Evolutionary conservation across 2,113 vertebrate genomes (phyloP).

Genomic region (Budorcas taxicolor): DNA sequence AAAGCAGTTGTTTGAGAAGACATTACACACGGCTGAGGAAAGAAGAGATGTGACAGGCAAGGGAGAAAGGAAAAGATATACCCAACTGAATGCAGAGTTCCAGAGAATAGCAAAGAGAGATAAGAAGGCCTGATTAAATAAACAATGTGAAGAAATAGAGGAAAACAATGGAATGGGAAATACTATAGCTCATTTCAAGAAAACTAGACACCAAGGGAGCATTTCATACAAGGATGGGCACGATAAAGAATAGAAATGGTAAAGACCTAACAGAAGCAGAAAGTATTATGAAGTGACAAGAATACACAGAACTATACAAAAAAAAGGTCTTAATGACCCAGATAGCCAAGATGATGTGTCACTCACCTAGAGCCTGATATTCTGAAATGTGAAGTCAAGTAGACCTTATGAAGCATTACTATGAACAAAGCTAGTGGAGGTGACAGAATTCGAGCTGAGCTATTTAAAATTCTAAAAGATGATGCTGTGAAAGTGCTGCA

Average conservation of each 20-base stretch:
- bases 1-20: not conserved
- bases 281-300: not conserved
- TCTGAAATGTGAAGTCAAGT: not conserved
- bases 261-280: not conserved
- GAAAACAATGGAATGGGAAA: not conserved
- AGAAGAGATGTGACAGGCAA: not conserved
- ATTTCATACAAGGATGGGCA: not conserved
- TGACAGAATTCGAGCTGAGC: not conserved
- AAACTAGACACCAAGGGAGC: not conserved
- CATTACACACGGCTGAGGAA: not conserved
- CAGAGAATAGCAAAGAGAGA: not conserved
- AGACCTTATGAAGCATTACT: not conserved
- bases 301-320: not conserved
- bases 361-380: not conserved
- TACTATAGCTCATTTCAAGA: not conserved
- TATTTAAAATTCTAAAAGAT: not conserved
- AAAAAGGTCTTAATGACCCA: not conserved
- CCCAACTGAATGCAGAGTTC: not conserved
- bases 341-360: not conserved
- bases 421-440: not conserved
- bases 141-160: not conserved
- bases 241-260: not conserved
- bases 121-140: not conserved
- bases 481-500: not conserved
- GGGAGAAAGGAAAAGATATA: not conserved